Evolutionary conservation across 1,140 invertebrate genomes (phyloP).

Genomic region (Trachymyrmex septentrionalis): DNA sequence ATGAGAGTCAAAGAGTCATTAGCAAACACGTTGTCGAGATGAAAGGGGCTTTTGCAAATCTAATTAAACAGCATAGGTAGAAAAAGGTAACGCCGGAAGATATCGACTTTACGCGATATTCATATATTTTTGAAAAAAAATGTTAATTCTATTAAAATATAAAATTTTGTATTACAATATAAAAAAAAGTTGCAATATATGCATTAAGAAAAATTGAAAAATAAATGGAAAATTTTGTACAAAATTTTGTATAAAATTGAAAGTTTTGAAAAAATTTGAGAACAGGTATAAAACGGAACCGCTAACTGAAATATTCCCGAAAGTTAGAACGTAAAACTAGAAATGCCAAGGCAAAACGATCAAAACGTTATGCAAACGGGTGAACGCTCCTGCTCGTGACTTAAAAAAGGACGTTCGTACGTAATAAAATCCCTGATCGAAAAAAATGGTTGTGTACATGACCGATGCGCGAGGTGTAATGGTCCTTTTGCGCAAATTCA

Average conservation of each 20-base stretch:
- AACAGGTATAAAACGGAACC: neutral
- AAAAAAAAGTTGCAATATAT: neutral
- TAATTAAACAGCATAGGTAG: neutral
- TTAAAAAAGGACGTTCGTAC: slow-evolving; percentile 25
- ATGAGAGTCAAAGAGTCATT: slow-evolving; percentile 33
- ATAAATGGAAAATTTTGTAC: neutral
- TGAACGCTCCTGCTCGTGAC: slow-evolving; percentile 32
- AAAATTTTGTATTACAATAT: neutral
- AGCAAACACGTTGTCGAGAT: neutral
- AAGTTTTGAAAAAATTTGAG: neutral
- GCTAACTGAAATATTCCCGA: neutral
- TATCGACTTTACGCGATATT: neutral
- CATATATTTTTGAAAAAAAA: neutral
- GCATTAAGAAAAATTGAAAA: neutral
- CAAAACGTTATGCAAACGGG: slow-evolving; percentile 17
- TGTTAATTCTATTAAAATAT: neutral
- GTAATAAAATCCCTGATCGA: slow-evolving; percentile 60
- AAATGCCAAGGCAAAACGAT: slow-evolving; percentile 17
- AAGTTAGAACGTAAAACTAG: neutral
- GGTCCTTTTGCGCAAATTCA: slow-evolving; percentile 54
- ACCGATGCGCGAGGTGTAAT: slow-evolving; percentile 51
- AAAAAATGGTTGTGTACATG: slow-evolving; percentile 58
- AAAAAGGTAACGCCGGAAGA: neutral
- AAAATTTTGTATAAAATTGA: neutral
- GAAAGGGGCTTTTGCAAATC: neutral